These are phyloP conservation scores for Pelecanus crispus DNA, from an alignment of 2,113 vertebrate genomes.

Conservation along the genomic window DNA sequence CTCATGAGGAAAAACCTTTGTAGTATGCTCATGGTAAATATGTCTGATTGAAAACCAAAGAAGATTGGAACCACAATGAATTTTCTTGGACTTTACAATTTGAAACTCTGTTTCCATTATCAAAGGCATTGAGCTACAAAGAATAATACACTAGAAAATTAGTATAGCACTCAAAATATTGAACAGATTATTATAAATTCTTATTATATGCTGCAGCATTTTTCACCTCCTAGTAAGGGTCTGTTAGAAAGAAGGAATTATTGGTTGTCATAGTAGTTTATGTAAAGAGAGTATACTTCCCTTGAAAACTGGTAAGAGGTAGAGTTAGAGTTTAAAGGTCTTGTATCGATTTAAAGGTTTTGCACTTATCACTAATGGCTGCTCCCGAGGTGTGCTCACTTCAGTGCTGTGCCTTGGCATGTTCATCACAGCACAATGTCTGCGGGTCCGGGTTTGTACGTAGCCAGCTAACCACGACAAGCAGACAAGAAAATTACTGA, in stretches of 20 bases:
- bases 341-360: background rate
- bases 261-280: background rate
- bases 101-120: background rate
- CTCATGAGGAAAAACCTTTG: background rate
- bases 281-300: background rate
- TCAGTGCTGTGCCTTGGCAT: background rate
- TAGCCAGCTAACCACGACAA: background rate
- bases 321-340: background rate
- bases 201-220: background rate
- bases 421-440: background rate
- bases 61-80: accelerated
- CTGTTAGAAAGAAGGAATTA: background rate
- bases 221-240: background rate
- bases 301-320: background rate
- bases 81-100: background rate
- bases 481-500: background rate
- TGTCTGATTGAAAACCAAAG: background rate
- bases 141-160: background rate
- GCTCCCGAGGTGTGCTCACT: background rate
- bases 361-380: background rate
- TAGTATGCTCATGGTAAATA: background rate
- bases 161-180: background rate
- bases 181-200: background rate
- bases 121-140: background rate
- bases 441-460: background rate